These are phyloP conservation scores for Sebastes goodei DNA, from an alignment of 2,797 vertebrate genomes.

Conservation along the genomic window DNA sequence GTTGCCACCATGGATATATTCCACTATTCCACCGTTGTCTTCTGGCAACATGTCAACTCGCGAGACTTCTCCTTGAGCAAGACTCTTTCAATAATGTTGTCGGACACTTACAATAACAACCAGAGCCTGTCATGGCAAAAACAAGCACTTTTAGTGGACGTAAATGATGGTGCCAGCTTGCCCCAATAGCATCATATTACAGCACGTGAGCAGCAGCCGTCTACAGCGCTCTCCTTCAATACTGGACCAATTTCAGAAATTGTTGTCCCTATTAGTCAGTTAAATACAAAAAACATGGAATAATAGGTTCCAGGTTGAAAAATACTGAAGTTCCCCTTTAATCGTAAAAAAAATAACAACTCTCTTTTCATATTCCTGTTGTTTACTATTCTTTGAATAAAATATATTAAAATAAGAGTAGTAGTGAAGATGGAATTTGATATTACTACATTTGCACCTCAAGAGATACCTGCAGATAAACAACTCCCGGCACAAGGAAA, in stretches of 20 bases:
- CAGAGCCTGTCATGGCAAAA: background rate
- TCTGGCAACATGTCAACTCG: no score
- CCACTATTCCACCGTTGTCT: no score
- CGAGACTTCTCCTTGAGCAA: no score
- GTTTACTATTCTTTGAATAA: conserved; percentile 23
- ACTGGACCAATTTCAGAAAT: background rate
- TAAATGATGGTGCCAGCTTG: background rate
- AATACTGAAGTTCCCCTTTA: background rate
- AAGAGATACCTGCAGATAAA: conserved; percentile 30
- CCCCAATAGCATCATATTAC: background rate
- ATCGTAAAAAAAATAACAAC: background rate
- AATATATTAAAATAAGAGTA: conserved; percentile 34
- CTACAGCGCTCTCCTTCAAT: background rate
- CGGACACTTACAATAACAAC: background rate
- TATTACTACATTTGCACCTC: conserved; percentile 36
- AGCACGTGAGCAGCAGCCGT: background rate
- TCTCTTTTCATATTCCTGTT: conserved; percentile 20
- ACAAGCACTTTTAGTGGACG: background rate
- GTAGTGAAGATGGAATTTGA: conserved; percentile 15
- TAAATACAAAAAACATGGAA: background rate
- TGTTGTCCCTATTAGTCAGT: background rate
- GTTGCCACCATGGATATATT: background rate
- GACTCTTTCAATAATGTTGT: no score
- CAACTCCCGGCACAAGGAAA: conserved; percentile 22
- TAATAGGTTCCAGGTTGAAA: background rate